Evolutionary conservation across 2,888 invertebrate genomes (phyloP).

Genomic region (Cataglyphis altisquamis): DNA sequence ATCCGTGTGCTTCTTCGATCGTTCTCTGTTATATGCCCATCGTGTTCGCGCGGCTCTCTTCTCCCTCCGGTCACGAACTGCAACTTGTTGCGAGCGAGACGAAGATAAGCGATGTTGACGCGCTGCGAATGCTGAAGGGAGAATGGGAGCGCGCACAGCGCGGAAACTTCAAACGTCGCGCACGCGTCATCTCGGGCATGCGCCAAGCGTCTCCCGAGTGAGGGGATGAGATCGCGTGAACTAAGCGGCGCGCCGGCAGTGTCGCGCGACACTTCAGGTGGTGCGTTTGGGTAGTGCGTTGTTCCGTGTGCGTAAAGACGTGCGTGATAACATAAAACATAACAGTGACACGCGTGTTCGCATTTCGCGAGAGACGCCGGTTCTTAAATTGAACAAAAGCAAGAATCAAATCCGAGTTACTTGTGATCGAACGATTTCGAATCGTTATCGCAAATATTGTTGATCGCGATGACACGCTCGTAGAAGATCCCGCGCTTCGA

Average conservation of each 20-base stretch:
- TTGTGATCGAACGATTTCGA: conserved; percentile 10
- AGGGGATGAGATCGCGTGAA: conserved; percentile 61
- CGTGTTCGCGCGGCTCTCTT: conserved; percentile 57
- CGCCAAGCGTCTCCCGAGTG: conserved; percentile 52
- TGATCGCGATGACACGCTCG: background rate
- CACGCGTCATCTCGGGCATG: conserved; percentile 72
- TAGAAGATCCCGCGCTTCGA: background rate
- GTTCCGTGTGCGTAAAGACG: background rate
- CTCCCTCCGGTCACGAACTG: conserved; percentile 55
- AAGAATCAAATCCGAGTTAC: conserved; percentile 5
- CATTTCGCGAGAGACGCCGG: conserved; percentile 7
- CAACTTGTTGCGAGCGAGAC: conserved; percentile 78
- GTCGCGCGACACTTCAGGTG: conserved; percentile 79
- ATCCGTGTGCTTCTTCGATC: conserved; percentile 55
- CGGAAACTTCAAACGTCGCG: conserved; percentile 14
- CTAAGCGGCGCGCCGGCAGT: conserved; percentile 73
- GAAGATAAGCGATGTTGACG: conserved; percentile 43
- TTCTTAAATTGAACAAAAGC: background rate
- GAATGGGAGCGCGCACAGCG: background rate
- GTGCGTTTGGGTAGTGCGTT: background rate
- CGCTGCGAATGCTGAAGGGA: background rate
- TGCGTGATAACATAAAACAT: background rate
- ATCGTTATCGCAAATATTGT: background rate
- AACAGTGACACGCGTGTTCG: conserved; percentile 28
- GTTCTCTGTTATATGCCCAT: conserved; percentile 55